Percentiles rank a stretch among this genome's conserved stretches.
Conservation (phyloP, 1,140 invertebrate species). For the Chrysomallon squamiferum region DNA sequence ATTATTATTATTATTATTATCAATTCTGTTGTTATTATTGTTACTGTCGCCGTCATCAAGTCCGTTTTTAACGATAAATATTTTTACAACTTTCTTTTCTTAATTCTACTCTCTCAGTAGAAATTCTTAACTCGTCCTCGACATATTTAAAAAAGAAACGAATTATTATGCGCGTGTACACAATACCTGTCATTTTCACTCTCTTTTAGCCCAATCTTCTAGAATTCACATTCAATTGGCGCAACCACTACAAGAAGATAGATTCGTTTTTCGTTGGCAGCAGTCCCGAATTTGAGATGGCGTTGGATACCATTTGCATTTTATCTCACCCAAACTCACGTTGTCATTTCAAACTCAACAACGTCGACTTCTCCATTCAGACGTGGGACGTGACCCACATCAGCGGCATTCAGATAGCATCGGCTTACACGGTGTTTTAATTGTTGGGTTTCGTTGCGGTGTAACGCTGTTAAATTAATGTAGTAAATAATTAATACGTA, state of each 20-base stretch:
- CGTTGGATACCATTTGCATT: conserved; percentile 77
- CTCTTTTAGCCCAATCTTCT: conserved; percentile 22
- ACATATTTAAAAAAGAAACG: too few species aligned
- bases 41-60: too few species aligned
- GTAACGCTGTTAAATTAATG: too few species aligned
- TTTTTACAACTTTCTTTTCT: too few species aligned
- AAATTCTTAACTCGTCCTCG: too few species aligned
- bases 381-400: conserved; percentile 25
- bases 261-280: conserved; percentile 84
- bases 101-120: too few species aligned
- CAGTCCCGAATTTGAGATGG: conserved; percentile 87
- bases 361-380: conserved; percentile 17
- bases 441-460: neutral
- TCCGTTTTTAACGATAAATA: too few species aligned
- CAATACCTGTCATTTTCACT: neutral
- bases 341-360: conserved; percentile 17
- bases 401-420: conserved; percentile 20
- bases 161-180: too few species aligned
- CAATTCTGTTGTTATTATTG: too few species aligned
- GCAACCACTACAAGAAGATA: conserved; percentile 77
- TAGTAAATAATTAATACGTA: too few species aligned
- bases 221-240: conserved; percentile 74
- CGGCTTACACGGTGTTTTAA: conserved; percentile 25
- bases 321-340: conserved; percentile 9
- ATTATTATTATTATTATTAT: too few species aligned